Evolutionary conservation across 2,797 vertebrate genomes (phyloP).

Genomic region (Petrocephalus sullivani): DNA sequence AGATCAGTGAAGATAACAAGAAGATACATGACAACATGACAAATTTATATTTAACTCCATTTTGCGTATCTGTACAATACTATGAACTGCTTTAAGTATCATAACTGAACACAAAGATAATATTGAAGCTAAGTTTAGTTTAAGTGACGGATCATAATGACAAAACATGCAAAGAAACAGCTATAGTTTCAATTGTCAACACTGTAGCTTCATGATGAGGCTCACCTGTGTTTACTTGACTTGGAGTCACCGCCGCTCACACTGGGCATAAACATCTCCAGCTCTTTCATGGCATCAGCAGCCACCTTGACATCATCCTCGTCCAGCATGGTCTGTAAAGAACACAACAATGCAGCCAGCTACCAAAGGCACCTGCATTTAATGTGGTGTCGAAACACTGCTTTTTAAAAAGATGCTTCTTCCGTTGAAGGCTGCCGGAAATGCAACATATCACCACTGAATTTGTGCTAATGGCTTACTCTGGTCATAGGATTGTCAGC

Average conservation of each 20-base stretch:
- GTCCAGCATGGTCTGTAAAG: slow-evolving; percentile 72
- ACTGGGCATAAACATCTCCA: slow-evolving; percentile 92
- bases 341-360: neutral
- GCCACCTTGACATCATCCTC: slow-evolving; percentile 96
- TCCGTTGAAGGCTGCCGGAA: neutral
- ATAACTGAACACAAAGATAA: neutral
- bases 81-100: neutral
- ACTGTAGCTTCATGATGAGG: neutral
- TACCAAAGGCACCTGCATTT: neutral
- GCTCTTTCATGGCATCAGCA: slow-evolving; percentile 85
- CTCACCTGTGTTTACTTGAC: slow-evolving; percentile 69
- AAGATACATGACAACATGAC: neutral
- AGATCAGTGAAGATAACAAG: neutral
- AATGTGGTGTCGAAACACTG: neutral
- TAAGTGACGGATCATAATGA: neutral
- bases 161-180: neutral
- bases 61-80: neutral
- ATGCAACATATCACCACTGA: neutral
- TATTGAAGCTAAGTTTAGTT: neutral
- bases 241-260: slow-evolving; percentile 63
- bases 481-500: slow-evolving; percentile 74
- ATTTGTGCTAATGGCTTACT: slow-evolving; percentile 56
- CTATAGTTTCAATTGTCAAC: neutral
- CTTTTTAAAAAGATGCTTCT: neutral
- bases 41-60: neutral